A percentile compares a stretch with the other conserved stretches of the same genome.
Conservation (phyloP, 2,113 vertebrate genomes). For the Leucoraja erinaceus region DNA sequence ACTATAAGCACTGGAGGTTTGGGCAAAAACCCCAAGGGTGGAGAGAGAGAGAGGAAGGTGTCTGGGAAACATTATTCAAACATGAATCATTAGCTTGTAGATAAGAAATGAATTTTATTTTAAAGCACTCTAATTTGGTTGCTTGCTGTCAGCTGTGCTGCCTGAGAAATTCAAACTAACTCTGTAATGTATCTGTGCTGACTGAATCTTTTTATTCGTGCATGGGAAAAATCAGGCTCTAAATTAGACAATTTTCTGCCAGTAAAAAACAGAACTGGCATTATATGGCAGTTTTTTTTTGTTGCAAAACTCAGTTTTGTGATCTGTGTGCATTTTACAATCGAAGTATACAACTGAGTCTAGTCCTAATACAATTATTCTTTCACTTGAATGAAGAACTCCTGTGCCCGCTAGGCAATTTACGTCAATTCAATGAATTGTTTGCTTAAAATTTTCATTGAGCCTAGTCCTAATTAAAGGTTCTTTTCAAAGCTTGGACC, state of each 20-base stretch:
- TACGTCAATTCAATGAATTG: no score
- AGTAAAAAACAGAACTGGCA: neutral
- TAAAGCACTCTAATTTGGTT: neutral
- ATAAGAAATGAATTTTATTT: neutral
- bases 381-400: no score
- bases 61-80: neutral
- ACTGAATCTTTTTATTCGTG: neutral
- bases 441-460: neutral
- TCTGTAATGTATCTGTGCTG: neutral
- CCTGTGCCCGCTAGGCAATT: no score
- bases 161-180: neutral
- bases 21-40: neutral
- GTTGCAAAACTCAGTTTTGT: neutral
- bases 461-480: neutral
- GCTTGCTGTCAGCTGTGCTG: neutral
- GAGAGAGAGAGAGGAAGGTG: no score
- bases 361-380: no score
- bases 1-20: neutral
- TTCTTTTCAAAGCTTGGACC: neutral
- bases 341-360: neutral
- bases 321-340: constrained; percentile 7
- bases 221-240: neutral
- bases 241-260: neutral
- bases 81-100: neutral
- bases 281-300: neutral